These are phyloP conservation scores for Panzeria rudis DNA, from an alignment of 2,888 invertebrate genomes.

Conservation along the genomic window DNA sequence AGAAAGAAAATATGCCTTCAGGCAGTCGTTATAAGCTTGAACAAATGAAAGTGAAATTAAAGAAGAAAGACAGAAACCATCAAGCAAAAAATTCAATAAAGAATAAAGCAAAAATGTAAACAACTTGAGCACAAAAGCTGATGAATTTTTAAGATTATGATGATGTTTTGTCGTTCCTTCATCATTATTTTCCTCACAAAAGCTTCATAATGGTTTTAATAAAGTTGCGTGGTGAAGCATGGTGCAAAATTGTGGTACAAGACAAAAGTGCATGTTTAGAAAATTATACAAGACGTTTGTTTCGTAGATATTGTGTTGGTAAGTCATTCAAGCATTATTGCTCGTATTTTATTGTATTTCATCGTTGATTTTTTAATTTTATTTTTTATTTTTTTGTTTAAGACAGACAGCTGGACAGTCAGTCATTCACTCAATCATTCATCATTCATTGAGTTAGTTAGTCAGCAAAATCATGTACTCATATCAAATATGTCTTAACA, in stretches of 20 bases:
- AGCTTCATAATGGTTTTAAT: slow-evolving; percentile 23
- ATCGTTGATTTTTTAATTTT: background rate
- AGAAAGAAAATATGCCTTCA: slow-evolving; percentile 59
- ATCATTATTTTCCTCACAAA: slow-evolving; percentile 7
- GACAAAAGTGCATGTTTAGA: slow-evolving; percentile 40
- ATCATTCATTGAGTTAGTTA: slow-evolving; percentile 33
- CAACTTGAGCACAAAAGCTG: slow-evolving; percentile 57
- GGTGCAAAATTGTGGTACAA: slow-evolving; percentile 15
- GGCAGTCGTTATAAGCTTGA: slow-evolving; percentile 50
- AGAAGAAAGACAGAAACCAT: slow-evolving; percentile 41
- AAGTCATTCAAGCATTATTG: slow-evolving; percentile 38
- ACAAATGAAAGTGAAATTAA: slow-evolving; percentile 71
- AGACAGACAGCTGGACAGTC: slow-evolving; percentile 43
- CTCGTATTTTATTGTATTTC: background rate
- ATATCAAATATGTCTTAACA: slow-evolving; percentile 11
- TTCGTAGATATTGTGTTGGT: slow-evolving; percentile 18
- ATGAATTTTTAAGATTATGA: slow-evolving; percentile 55
- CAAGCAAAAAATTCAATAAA: slow-evolving; percentile 11
- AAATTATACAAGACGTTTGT: slow-evolving; percentile 2
- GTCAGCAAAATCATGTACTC: slow-evolving; percentile 55
- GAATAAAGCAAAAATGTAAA: slow-evolving; percentile 52
- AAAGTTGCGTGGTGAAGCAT: slow-evolving; percentile 43
- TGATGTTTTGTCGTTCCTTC: background rate
- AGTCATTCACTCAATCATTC: slow-evolving; percentile 47
- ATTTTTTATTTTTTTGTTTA: background rate